Evolutionary conservation across 2,797 vertebrate species (phyloP).

Genomic region (Rhinoraja longicauda): DNA sequence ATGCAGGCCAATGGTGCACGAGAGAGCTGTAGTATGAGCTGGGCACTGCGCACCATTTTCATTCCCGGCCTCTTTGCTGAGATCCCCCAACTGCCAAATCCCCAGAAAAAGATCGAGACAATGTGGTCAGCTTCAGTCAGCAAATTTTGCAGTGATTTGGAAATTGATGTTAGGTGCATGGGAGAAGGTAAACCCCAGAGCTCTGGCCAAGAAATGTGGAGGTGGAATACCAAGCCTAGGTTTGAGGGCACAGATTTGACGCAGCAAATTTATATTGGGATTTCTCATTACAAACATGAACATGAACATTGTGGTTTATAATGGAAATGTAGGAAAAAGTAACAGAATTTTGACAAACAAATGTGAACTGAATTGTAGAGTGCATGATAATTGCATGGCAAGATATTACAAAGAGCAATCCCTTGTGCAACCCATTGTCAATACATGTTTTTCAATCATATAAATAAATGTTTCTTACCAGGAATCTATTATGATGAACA

Average conservation of each 20-base stretch:
- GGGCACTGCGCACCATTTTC: too few relatives aligned
- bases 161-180: neutral
- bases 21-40: too few relatives aligned
- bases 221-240: neutral
- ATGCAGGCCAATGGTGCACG: too few relatives aligned
- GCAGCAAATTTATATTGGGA: fast-evolving
- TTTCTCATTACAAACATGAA: neutral
- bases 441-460: neutral
- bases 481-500: conserved; percentile 43
- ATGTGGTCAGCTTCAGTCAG: too few relatives aligned
- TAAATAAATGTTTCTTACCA: conserved; percentile 37
- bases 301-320: neutral
- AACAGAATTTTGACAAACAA: neutral
- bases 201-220: neutral
- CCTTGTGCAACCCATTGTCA: fast-evolving
- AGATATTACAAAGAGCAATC: neutral
- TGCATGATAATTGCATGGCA: neutral
- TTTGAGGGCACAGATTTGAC: neutral
- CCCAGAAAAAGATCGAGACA: too few relatives aligned
- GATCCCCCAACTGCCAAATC: too few relatives aligned
- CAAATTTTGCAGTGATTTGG: neutral
- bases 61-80: too few relatives aligned
- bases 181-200: too few relatives aligned
- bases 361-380: neutral
- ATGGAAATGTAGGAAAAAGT: neutral